Percentiles rank a stretch among this genome's conserved stretches.
phyloP scores from a whole-genome alignment of 2,113 vertebrate species.

The Microcebus tavaratra region DNA sequence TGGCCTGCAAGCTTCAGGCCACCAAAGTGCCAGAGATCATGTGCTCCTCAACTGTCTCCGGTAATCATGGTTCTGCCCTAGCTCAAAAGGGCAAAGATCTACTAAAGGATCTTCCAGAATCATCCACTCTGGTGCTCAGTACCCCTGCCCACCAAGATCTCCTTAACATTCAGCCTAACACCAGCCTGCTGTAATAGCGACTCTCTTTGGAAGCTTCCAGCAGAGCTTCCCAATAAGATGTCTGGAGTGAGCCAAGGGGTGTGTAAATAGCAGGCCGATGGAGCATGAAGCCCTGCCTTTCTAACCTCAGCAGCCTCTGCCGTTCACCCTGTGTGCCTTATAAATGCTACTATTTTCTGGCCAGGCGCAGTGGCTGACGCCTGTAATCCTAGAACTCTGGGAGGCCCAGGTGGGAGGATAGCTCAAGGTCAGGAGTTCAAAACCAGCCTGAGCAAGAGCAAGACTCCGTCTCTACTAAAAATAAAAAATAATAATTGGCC shows the following conservation, averaged over 20 bases:
- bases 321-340: neutral
- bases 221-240: neutral
- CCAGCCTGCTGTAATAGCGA: neutral
- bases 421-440: no score
- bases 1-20: neutral
- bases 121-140: neutral
- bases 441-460: no score
- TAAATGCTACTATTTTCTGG: neutral
- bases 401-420: no score
- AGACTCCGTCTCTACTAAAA: no score
- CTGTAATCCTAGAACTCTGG: no score
- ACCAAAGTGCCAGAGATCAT: neutral
- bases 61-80: neutral
- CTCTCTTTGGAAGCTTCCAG: neutral
- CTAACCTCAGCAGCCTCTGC: neutral
- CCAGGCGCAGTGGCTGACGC: no score
- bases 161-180: neutral
- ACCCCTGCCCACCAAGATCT: neutral
- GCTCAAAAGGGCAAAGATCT: neutral
- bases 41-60: neutral
- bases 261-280: accelerated
- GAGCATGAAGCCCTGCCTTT: accelerated
- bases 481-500: no score
- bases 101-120: neutral
- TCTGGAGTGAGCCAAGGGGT: neutral